Base-by-base conservation (phyloP, 2,888 invertebrate genomes). In the Sturmia bella region DNA sequence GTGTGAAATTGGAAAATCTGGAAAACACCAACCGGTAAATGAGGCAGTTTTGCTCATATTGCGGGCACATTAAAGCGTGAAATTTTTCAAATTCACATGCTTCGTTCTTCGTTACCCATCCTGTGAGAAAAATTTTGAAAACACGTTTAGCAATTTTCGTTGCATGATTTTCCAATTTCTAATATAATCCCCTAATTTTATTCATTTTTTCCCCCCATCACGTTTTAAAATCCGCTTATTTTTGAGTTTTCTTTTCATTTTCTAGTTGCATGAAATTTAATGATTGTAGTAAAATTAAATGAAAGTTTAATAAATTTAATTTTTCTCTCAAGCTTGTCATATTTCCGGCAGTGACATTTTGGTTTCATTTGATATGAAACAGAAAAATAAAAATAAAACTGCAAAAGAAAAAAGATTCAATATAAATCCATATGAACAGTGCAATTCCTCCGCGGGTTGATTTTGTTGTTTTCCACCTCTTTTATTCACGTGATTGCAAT, bases 1-100 rank as follows among this genome's bases (percentile, higher is more conserved):
- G 80, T 75, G 70, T 75, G 80, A 75, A 80, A 80, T 80, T 80
- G 74, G 24, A 59, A 75, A 74, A 52, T 41, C 56, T 21, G 17
- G 39, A 15, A 45, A 64, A 75, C 21, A 59, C 41, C 50, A 41
- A n/a, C 4, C 12, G 19, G n/a, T 15, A 68, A 68, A 52, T 59
- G 37, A 52, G 27, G 7, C 19, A 41, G 24, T 39, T 63, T 21
- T 61, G 19, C 17, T 13, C 17, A 17, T 43, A 48, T 64, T 48
- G 32, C 2, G 13, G 48, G 7, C 5, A 68, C 2, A 54, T 52
- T 24, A 39, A 41, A 15, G 1, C 4, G 12, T 68, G 54, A 54
- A 41, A 27, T 41, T 54, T 3, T 2, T 4, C 5, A 39, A 54
- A 68, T 24, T 41, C 41, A 68, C 17, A 13, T 41, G 27, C 12